Evolutionary conservation across 2,888 invertebrate genomes (phyloP).

Genomic region (Dorcus hopei): DNA sequence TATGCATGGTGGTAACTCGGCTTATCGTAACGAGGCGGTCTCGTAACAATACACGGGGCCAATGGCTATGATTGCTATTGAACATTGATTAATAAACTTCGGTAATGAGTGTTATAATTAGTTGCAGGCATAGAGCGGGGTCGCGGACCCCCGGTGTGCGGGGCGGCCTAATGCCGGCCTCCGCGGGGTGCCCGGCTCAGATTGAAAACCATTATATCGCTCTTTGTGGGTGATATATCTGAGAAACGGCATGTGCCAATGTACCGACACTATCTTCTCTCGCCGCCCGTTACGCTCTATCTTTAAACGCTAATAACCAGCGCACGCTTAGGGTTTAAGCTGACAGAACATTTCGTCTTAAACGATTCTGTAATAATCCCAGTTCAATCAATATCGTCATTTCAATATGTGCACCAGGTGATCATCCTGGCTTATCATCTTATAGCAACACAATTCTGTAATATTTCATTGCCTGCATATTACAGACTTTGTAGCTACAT

Average conservation of each 20-base stretch:
- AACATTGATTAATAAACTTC: constrained; percentile 52
- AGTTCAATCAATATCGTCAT: no score
- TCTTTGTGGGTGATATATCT: constrained; percentile 29
- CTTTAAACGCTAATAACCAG: background rate
- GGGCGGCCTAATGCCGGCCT: constrained; percentile 39
- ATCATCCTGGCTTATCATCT: no score
- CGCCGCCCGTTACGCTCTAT: background rate
- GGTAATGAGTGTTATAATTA: constrained; percentile 52
- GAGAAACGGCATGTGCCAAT: constrained; percentile 29
- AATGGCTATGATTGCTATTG: constrained; percentile 42
- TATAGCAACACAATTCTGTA: no score
- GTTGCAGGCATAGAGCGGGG: constrained; percentile 36
- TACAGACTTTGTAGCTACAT: no score
- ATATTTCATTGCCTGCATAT: no score
- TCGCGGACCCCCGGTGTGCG: constrained; percentile 34
- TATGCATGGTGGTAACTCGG: background rate
- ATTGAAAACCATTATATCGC: constrained; percentile 33
- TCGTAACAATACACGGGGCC: constrained; percentile 30
- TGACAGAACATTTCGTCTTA: no score
- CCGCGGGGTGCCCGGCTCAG: constrained; percentile 34
- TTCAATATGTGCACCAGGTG: no score
- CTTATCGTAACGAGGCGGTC: constrained; percentile 12
- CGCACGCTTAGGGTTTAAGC: background rate
- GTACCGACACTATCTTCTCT: constrained; percentile 7
- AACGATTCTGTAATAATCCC: no score